phyloP scores from a whole-genome alignment of 2,888 invertebrate genomes.

The Ophioninae sp. region DNA sequence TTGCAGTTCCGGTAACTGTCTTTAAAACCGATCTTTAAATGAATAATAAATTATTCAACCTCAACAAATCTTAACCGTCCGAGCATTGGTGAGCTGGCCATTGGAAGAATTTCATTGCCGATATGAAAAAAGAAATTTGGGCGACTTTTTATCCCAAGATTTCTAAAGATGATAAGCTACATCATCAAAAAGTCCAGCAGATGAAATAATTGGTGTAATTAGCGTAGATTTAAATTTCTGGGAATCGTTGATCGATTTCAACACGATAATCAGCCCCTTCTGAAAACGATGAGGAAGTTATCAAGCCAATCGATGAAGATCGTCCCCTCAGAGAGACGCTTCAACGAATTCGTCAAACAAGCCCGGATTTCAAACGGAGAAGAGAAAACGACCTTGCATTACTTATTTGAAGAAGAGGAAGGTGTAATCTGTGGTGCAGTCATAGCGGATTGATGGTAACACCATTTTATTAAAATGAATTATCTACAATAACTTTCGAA shows the following conservation, averaged over 20 bases:
- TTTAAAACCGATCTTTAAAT: no score
- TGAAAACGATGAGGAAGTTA: not conserved
- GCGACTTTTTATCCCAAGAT: conserved; percentile 18
- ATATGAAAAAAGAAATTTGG: conserved; percentile 33
- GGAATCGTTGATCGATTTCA: conserved; percentile 6
- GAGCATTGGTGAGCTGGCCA: no score
- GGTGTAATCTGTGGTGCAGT: no score
- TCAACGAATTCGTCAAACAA: conserved; percentile 26
- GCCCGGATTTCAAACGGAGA: not conserved
- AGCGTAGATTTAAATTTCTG: not conserved
- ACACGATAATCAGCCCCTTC: conserved; percentile 11
- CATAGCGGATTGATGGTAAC: no score
- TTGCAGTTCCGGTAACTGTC: no score
- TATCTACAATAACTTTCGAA: no score
- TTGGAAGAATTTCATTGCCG: conserved; percentile 22
- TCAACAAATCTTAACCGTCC: no score
- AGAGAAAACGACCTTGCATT: no score
- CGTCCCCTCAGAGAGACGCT: conserved; percentile 41
- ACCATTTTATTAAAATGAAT: no score
- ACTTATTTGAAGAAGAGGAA: no score
- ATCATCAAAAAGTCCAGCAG: conserved; percentile 31
- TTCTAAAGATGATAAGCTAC: conserved; percentile 26
- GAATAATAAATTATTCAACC: no score
- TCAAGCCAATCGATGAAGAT: conserved; percentile 22
- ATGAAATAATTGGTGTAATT: conserved; percentile 24